Percentiles rank a stretch among this genome's conserved stretches.
Conservation (phyloP, 2,888 invertebrate genomes). For the Chrysolina haemoptera region DNA sequence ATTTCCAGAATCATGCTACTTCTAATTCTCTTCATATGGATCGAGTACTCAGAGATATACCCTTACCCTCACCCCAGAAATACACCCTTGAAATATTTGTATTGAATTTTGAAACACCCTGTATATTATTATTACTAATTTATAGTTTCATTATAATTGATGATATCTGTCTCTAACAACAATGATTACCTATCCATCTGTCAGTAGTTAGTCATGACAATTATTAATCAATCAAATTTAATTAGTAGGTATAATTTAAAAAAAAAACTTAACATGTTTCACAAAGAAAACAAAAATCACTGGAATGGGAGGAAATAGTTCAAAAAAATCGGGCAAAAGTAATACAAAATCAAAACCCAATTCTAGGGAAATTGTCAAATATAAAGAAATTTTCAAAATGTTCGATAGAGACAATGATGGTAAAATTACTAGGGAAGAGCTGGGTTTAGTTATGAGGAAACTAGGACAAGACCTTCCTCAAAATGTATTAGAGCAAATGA, state of each 20-base stretch:
- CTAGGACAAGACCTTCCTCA: background rate
- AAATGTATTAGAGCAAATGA: conserved; percentile 9
- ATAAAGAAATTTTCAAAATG: background rate
- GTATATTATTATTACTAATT: no score
- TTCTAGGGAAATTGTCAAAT: background rate
- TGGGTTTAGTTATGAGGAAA: background rate
- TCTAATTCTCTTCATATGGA: no score
- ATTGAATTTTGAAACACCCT: no score
- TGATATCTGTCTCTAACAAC: no score
- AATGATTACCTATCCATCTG: no score
- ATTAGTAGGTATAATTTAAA: background rate
- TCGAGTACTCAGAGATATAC: no score
- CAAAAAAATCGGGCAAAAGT: background rate
- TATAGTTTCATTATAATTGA: no score
- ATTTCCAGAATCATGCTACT: no score
- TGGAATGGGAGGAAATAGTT: conserved; percentile 2
- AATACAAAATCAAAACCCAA: background rate
- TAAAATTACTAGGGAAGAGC: conserved; percentile 11
- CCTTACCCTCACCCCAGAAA: no score
- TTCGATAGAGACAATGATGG: conserved; percentile 14
- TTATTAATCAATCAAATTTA: background rate
- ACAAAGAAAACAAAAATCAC: background rate
- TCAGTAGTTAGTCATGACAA: no score
- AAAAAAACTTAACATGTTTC: background rate
- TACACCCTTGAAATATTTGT: no score